Evolutionary conservation across 1,140 invertebrate genomes (phyloP).

Genomic region (Campoletis sonorensis): DNA sequence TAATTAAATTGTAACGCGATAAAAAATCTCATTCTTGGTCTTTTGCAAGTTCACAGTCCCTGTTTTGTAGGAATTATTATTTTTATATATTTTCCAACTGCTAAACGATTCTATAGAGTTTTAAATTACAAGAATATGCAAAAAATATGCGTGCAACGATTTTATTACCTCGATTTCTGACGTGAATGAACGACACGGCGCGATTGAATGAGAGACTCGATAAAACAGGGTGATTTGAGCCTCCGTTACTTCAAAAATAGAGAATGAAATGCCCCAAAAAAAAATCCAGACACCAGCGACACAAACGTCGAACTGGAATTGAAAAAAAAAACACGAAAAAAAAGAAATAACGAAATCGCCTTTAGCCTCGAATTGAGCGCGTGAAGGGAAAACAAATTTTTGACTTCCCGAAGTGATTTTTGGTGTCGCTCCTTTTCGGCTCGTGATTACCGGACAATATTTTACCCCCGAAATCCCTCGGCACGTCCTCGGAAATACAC

Average conservation of each 20-base stretch:
- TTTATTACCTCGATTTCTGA: background rate
- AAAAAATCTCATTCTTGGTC: too few relatives aligned
- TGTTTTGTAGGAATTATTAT: too few relatives aligned
- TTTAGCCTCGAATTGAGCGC: background rate
- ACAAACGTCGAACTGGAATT: background rate
- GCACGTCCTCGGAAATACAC: background rate
- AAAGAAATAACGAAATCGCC: background rate
- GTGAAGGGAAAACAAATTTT: slow-evolving; percentile 17
- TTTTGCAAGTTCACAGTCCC: too few relatives aligned
- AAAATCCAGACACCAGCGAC: background rate
- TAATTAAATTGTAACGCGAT: too few relatives aligned
- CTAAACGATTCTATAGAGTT: too few relatives aligned
- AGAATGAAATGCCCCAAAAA: background rate
- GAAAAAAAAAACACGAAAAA: background rate
- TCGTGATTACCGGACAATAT: slow-evolving; percentile 35
- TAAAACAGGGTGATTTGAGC: background rate
- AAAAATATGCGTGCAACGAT: background rate
- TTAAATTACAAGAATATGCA: too few relatives aligned
- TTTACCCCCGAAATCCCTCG: background rate
- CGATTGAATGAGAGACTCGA: background rate
- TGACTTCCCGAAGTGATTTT: slow-evolving; percentile 61
- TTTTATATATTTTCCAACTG: too few relatives aligned
- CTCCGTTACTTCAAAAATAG: background rate
- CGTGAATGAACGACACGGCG: background rate
- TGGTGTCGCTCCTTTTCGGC: slow-evolving; percentile 64